Evolutionary conservation across 1,140 invertebrate species (phyloP), one percentile per base, ranked within the genome.

Genomic region (Dysdera silvatica): DNA sequence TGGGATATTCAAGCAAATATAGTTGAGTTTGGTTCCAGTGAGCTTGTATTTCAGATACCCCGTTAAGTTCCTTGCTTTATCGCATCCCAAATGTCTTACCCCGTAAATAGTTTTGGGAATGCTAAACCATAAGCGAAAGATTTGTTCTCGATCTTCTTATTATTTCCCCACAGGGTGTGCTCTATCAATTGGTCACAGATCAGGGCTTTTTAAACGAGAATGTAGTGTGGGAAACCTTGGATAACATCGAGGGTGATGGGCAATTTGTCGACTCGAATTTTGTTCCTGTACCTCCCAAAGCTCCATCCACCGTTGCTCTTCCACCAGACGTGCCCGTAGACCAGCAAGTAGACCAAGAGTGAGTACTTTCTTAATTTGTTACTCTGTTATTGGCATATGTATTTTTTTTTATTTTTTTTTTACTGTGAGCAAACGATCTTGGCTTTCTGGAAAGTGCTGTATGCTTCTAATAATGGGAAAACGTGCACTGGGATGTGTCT

Each of bases 221-320:
- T 61, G 78, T 82, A 3, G 81, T 84, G 10, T 84, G 83, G 83
- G 81, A 84, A 73, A 82, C 82, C 14, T 70, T 84, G 28, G 76
- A 75, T 28, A 82, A 80, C 66, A 80, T 84, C 33, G 82, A 83
- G 66, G 82, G 82, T 23, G 81, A 81, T 69, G 77, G 78, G 24
- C 69, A 79, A 57, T 84, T 84, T 73, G 79, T 82, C 0, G 80
- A 83, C 69, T 73, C 74, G 29, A 70, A 75, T 31, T 83, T 83
- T 53, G 72, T 75, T 60, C 68, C 73, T 18, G 70, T 72, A 45
- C 73, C 76, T 20, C 70, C 75, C 5, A 72, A 74, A 55, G 55
- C 72, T 23, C 45, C 71, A 28, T 53, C 71, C 29, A 64, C 65
- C 32, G 51, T 65, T 20, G 58, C 69, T 32, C 40, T 70, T 18